Percentiles rank a stretch among this genome's conserved stretches.
Conservation (phyloP, 2,113 vertebrate genomes). For the Callospermophilus lateralis region DNA sequence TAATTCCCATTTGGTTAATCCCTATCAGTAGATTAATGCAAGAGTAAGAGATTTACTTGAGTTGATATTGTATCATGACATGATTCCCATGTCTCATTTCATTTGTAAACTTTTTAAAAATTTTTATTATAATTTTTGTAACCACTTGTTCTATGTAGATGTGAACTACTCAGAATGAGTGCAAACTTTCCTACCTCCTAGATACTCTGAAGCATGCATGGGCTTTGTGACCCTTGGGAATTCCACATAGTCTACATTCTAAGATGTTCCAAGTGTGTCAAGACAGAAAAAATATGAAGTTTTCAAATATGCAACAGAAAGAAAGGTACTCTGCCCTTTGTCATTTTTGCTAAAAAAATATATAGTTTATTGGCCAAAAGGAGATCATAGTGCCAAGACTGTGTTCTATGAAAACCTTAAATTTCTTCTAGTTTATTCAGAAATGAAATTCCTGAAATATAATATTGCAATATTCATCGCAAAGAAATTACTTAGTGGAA, state of each 20-base stretch:
- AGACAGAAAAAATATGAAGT: neutral
- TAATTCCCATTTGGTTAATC: no score
- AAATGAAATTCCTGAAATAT: no score
- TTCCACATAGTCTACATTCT: no score
- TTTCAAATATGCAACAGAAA: neutral
- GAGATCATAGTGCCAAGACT: neutral
- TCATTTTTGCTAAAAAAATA: neutral
- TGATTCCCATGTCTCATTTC: neutral
- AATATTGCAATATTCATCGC: no score
- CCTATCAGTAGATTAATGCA: no score
- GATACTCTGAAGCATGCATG: neutral
- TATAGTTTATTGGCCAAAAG: neutral
- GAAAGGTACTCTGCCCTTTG: neutral
- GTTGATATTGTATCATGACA: no score
- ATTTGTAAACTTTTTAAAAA: neutral
- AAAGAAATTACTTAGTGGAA: neutral
- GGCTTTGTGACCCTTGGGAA: accelerated
- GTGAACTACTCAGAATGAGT: neutral
- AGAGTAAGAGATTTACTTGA: neutral
- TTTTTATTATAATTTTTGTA: neutral
- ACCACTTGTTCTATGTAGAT: neutral
- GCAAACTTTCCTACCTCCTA: neutral
- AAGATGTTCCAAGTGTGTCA: neutral
- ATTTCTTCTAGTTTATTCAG: neutral
- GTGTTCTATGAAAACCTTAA: neutral